Evolutionary conservation across 2,888 invertebrate genomes (phyloP).

Genomic region (Cheilosia vulpina): DNA sequence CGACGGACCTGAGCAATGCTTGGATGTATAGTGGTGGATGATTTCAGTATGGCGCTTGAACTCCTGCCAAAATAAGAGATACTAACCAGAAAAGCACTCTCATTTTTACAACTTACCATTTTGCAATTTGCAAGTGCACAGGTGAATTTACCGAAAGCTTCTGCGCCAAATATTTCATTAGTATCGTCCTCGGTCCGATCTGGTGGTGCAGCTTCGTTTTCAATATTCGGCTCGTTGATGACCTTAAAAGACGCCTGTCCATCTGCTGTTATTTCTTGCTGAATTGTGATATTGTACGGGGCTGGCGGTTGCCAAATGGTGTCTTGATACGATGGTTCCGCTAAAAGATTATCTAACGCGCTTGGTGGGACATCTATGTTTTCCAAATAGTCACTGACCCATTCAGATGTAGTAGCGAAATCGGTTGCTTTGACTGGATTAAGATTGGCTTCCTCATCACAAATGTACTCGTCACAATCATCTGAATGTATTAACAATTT

Average conservation of each 20-base stretch:
- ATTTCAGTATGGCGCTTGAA: slow-evolving; percentile 7
- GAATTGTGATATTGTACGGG: too few species aligned
- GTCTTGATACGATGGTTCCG: too few species aligned
- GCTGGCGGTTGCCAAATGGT: too few species aligned
- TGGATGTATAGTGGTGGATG: slow-evolving; percentile 7
- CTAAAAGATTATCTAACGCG: too few species aligned
- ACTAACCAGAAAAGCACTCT: background rate
- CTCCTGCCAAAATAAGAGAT: background rate
- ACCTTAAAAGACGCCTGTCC: too few species aligned
- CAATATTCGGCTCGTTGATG: too few species aligned
- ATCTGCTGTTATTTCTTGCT: too few species aligned
- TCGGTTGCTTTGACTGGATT: background rate
- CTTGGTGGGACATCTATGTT: too few species aligned
- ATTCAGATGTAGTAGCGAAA: background rate
- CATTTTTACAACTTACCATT: background rate
- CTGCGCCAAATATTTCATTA: background rate
- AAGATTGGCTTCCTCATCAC: background rate
- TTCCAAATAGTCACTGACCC: background rate
- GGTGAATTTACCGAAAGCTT: background rate
- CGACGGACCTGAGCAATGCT: background rate
- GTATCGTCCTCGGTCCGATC: too few species aligned
- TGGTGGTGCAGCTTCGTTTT: too few species aligned
- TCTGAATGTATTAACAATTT: background rate
- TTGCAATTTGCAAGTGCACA: slow-evolving; percentile 1
- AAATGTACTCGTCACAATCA: background rate